A percentile compares a stretch with the other conserved stretches of the same genome.
Evolutionary conservation across 2,888 invertebrate genomes (phyloP).

Genomic region (Ernsta delagoae): DNA sequence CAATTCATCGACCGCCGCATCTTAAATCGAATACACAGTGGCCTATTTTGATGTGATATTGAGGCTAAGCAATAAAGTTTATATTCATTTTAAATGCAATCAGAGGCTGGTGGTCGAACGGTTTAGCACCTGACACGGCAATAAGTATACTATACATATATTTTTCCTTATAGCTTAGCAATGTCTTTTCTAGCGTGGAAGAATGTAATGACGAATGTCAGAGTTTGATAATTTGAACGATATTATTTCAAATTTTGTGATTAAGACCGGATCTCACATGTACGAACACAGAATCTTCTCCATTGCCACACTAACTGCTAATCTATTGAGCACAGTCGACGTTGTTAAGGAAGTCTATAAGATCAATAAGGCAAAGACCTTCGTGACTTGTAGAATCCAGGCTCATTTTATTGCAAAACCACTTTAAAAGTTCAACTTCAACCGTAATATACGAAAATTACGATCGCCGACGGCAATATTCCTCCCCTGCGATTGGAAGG

Average conservation of each 20-base stretch:
- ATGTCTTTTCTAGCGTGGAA: conserved; percentile 10
- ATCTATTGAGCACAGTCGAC: conserved; percentile 23
- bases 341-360: conserved; percentile 43
- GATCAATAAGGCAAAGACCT: conserved; percentile 44
- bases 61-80: conserved; percentile 47
- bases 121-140: conserved; percentile 24
- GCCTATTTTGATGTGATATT: conserved; percentile 53
- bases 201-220: conserved; percentile 15
- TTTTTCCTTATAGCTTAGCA: conserved; percentile 16
- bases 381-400: conserved; percentile 32
- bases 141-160: conserved; percentile 37
- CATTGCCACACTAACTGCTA: neutral
- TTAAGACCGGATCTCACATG: no score
- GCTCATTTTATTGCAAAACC: conserved; percentile 37
- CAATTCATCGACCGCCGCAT: conserved; percentile 59
- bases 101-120: conserved; percentile 31
- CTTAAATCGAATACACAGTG: conserved; percentile 57
- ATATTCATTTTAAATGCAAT: conserved; percentile 38
- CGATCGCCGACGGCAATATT: conserved; percentile 36
- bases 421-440: conserved; percentile 44
- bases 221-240: neutral
- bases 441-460: conserved; percentile 43
- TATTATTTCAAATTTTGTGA: neutral
- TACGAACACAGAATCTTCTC: no score
- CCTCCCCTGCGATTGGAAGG: conserved; percentile 24